Evolutionary conservation across 2,797 vertebrate genomes (phyloP).

Genomic region (Rhinophrynus dorsalis): DNA sequence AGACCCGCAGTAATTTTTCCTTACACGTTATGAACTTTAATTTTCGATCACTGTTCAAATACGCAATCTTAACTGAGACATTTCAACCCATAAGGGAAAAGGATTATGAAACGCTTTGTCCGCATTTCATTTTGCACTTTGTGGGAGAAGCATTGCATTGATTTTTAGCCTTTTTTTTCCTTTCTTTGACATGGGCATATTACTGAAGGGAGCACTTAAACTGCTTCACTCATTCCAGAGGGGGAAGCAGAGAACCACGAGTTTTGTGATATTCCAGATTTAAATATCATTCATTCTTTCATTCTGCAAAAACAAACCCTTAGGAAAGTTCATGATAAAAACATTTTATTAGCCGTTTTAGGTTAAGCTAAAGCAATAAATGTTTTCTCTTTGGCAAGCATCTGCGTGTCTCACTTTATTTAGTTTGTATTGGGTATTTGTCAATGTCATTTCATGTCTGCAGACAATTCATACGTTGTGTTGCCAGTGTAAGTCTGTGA

Average conservation of each 20-base stretch:
- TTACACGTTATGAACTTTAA: conserved; percentile 41
- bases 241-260: conserved; percentile 17
- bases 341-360: conserved; percentile 54
- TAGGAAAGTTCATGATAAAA: conserved; percentile 60
- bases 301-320: conserved; percentile 3
- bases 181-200: conserved; percentile 46
- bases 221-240: conserved; percentile 28
- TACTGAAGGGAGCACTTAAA: conserved; percentile 41
- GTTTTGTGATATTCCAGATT: conserved; percentile 23
- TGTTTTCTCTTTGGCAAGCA: conserved; percentile 68
- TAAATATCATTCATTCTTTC: conserved; percentile 14
- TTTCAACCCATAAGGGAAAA: conserved; percentile 49
- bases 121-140: conserved; percentile 51
- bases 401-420: conserved; percentile 79
- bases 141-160: conserved; percentile 48
- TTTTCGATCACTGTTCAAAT: conserved; percentile 49
- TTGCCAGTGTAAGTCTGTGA: conserved; percentile 69
- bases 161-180: conserved; percentile 43
- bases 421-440: conserved; percentile 78
- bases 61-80: conserved; percentile 46
- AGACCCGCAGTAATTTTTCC: conserved; percentile 36
- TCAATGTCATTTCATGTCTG: conserved; percentile 81
- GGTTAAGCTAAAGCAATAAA: conserved; percentile 60
- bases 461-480: conserved; percentile 74
- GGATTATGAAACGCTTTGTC: conserved; percentile 50